Percentiles rank a stretch among this genome's conserved stretches.
phyloP scores from a whole-genome alignment of 2,888 invertebrate species.

The Drosophila cracens region DNA sequence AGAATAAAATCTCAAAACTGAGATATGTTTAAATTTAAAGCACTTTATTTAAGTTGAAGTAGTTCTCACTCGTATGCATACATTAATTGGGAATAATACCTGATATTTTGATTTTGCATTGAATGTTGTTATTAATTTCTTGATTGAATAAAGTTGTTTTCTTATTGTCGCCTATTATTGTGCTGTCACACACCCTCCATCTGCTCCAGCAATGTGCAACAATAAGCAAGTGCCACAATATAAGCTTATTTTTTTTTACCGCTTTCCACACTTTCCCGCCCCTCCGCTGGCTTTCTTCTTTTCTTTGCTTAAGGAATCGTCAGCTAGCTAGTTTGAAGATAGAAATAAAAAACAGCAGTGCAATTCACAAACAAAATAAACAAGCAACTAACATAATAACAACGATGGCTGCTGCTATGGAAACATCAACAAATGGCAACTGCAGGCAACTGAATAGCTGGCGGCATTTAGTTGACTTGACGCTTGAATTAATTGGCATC shows the following conservation, averaged over 20 bases:
- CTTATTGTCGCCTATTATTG: background rate
- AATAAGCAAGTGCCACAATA: conserved; percentile 19
- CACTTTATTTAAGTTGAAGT: background rate
- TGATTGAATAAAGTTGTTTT: background rate
- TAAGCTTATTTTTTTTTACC: conserved; percentile 17
- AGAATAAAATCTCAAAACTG: background rate
- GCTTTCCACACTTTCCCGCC: background rate
- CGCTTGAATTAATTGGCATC: conserved; percentile 66
- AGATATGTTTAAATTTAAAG: background rate
- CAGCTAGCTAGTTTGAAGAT: conserved; percentile 31
- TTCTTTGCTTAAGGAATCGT: conserved; percentile 43
- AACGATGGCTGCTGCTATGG: conserved; percentile 19
- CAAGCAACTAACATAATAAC: conserved; percentile 37
- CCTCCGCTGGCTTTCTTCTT: background rate
- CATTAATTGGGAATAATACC: background rate
- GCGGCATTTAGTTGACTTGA: conserved; percentile 64
- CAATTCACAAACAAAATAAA: conserved; percentile 53
- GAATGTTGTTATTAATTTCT: background rate
- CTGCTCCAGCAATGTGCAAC: background rate
- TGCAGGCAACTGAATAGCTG: conserved; percentile 56
- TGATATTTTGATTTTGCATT: background rate
- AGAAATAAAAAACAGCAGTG: conserved; percentile 33
- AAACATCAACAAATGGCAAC: conserved; percentile 31
- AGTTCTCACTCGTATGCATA: background rate
- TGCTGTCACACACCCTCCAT: background rate